A percentile compares a stretch with the other conserved stretches of the same genome.
phyloP scores from a whole-genome alignment of 2,797 vertebrate species.

The Xiphophorus birchmanni region DNA sequence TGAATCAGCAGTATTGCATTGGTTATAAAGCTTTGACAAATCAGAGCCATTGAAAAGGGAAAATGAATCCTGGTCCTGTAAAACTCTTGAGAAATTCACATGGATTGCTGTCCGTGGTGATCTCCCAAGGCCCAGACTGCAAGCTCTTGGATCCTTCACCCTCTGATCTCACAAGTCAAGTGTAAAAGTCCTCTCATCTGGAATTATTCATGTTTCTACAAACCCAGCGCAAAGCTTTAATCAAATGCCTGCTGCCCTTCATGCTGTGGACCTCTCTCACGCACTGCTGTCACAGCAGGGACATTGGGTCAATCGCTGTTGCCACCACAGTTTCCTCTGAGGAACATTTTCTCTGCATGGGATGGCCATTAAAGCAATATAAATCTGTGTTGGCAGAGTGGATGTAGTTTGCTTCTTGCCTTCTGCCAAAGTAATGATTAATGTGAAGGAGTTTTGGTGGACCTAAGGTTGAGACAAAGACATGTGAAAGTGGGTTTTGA shows the following conservation, averaged over 20 bases:
- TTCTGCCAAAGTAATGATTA: constrained; percentile 64
- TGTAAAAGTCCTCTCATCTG: constrained; percentile 53
- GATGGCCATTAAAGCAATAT: constrained; percentile 60
- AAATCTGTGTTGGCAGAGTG: constrained; percentile 57
- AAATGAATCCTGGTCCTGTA: constrained; percentile 25
- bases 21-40: constrained; percentile 34
- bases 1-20: neutral
- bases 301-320: constrained; percentile 63
- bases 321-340: constrained; percentile 60
- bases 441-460: constrained; percentile 37
- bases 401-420: constrained; percentile 39
- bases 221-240: constrained; percentile 61
- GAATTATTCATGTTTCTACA: constrained; percentile 71
- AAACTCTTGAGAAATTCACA: constrained; percentile 26
- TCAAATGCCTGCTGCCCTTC: constrained; percentile 63
- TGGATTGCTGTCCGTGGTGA: constrained; percentile 40
- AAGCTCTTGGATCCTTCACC: constrained; percentile 36
- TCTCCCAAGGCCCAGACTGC: constrained; percentile 26
- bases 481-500: constrained; percentile 34
- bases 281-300: constrained; percentile 53
- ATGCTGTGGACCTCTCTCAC: constrained; percentile 53
- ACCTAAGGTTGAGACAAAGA: constrained; percentile 44
- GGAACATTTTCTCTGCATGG: constrained; percentile 44
- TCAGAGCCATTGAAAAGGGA: constrained; percentile 15
- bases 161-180: constrained; percentile 54